Percentiles rank a stretch among this genome's conserved stretches.
phyloP scores from a whole-genome alignment of 2,888 invertebrate species.

The Coelopa pilipes region DNA sequence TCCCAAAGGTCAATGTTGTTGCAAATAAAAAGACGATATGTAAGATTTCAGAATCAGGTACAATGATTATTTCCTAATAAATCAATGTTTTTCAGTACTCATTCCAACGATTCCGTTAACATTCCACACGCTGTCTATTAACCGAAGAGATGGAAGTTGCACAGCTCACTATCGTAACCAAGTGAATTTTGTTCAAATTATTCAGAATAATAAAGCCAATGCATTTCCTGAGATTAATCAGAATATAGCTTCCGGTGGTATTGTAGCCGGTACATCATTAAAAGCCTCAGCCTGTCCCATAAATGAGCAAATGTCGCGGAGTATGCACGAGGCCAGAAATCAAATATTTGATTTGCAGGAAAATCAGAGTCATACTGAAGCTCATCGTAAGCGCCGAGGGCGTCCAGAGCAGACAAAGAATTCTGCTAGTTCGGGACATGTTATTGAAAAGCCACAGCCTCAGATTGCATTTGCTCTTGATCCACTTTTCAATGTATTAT shows the following conservation, averaged over 20 bases:
- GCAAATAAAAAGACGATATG: conserved; percentile 87
- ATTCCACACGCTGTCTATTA: conserved; percentile 90
- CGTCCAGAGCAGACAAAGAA: conserved; percentile 49
- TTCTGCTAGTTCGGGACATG: conserved; percentile 36
- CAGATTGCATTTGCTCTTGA: conserved; percentile 73
- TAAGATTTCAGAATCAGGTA: conserved; percentile 65
- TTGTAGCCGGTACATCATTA: conserved; percentile 25
- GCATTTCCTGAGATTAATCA: conserved; percentile 62
- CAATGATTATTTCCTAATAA: background rate
- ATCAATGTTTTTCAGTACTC: conserved; percentile 72
- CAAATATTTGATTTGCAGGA: conserved; percentile 64
- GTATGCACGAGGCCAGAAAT: conserved; percentile 66
- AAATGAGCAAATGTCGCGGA: conserved; percentile 66
- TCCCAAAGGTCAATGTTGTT: conserved; percentile 88
- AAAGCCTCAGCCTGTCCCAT: conserved; percentile 53
- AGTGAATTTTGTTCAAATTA: conserved; percentile 80
- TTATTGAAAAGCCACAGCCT: conserved; percentile 57
- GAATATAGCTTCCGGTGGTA: conserved; percentile 54
- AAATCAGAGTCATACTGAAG: conserved; percentile 49
- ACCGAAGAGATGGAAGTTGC: conserved; percentile 88
- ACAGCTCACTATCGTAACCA: conserved; percentile 87
- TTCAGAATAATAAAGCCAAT: conserved; percentile 70
- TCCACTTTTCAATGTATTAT: conserved; percentile 91
- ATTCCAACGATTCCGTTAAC: conserved; percentile 83
- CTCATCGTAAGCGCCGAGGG: conserved; percentile 45